Percentiles rank a stretch among this genome's conserved stretches.
Evolutionary conservation across 1,140 invertebrate genomes (phyloP).

Genomic region (Drosophila eugracilis): DNA sequence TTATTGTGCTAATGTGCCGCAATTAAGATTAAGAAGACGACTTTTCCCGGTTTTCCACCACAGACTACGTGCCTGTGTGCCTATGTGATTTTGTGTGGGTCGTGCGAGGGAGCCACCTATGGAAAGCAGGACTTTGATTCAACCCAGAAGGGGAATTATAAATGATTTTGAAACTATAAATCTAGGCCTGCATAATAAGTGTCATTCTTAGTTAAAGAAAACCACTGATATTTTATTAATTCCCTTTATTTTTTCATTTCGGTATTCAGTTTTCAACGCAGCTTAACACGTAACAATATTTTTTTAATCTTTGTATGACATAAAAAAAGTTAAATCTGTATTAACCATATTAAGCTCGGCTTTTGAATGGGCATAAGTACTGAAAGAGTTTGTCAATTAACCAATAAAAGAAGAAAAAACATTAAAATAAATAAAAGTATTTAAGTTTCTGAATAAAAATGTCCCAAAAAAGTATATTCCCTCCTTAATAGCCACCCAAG

Average conservation of each 20-base stretch:
- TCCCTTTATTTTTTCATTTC: too few relatives aligned
- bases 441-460: too few relatives aligned
- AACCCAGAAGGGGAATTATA: not conserved
- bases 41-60: conserved; percentile 56
- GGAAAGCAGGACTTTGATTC: conserved; percentile 2
- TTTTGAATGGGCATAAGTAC: too few relatives aligned
- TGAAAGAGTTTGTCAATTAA: too few relatives aligned
- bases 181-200: not conserved
- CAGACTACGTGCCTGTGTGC: conserved; percentile 24
- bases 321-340: too few relatives aligned
- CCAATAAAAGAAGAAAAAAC: too few relatives aligned
- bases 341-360: too few relatives aligned
- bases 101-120: conserved; percentile 4
- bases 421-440: too few relatives aligned
- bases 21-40: conserved; percentile 83
- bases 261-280: too few relatives aligned
- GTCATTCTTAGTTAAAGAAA: not conserved
- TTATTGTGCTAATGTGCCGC: conserved; percentile 83
- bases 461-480: too few relatives aligned
- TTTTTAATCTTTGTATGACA: not conserved
- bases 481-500: too few relatives aligned
- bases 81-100: conserved; percentile 3
- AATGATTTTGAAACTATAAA: not conserved
- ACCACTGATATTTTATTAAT: too few relatives aligned
- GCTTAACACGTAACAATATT: not conserved